Conservation (phyloP, 2,797 vertebrate genomes). For the Serranus cabrilla region DNA sequence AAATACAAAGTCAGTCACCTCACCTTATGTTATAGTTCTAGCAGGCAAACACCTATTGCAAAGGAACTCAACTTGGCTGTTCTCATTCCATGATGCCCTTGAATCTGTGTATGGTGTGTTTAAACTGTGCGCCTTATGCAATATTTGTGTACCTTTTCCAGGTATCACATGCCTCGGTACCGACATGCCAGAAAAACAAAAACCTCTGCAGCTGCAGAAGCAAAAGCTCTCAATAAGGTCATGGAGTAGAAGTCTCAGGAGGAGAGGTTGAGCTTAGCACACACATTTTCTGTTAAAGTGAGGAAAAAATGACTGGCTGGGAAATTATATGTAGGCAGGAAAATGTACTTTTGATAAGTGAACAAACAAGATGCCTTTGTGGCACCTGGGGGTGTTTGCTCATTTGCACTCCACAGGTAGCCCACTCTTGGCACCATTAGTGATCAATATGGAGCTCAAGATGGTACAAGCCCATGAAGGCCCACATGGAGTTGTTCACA, state of each 20-base stretch:
- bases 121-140: not conserved
- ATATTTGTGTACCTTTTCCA: not conserved
- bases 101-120: not conserved
- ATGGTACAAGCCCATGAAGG: not conserved
- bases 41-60: not conserved
- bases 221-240: not conserved
- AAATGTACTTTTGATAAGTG: not conserved
- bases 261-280: not conserved
- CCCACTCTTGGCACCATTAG: not conserved
- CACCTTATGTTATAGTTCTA: not conserved
- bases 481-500: not conserved
- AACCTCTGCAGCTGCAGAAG: not conserved
- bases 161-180: not conserved
- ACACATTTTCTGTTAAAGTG: not conserved
- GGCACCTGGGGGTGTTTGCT: not conserved
- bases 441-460: not conserved
- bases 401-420: not conserved
- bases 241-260: not conserved
- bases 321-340: conserved; percentile 4
- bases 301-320: conserved; percentile 5
- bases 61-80: not conserved
- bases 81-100: not conserved
- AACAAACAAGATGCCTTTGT: not conserved
- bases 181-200: not conserved
- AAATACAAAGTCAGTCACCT: not conserved